A percentile compares a stretch with the other conserved stretches of the same genome.
Evolutionary conservation across 1,140 invertebrate genomes (phyloP).

Genomic region (Episyrphus balteatus): DNA sequence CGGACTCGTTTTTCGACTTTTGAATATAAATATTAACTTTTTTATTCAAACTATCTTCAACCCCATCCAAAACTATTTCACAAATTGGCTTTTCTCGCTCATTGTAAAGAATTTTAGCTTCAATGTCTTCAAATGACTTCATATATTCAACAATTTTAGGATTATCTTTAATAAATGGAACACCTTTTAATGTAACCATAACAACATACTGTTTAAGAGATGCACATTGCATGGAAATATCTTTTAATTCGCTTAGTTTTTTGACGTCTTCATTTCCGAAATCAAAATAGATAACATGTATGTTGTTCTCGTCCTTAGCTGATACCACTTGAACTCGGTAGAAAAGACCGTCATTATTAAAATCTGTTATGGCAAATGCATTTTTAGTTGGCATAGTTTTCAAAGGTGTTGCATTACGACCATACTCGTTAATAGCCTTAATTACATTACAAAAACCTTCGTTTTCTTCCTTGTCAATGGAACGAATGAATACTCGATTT

Average conservation of each 20-base stretch:
- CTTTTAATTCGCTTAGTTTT: conserved; percentile 6
- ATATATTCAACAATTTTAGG: conserved; percentile 6
- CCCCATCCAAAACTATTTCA: not conserved
- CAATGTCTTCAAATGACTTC: conserved; percentile 5
- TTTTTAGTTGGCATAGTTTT: not conserved
- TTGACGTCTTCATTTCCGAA: conserved; percentile 7
- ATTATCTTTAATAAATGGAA: conserved; percentile 4
- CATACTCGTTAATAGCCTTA: conserved; percentile 13
- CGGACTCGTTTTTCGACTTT: too few species aligned
- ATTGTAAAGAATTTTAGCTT: conserved; percentile 2
- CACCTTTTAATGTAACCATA: conserved; percentile 13
- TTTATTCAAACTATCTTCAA: conserved; percentile 1
- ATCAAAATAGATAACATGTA: conserved; percentile 15
- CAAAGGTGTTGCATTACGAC: conserved; percentile 5
- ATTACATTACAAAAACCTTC: conserved; percentile 9
- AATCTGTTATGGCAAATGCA: conserved; percentile 7
- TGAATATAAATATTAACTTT: not conserved
- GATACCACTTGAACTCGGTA: conserved; percentile 12
- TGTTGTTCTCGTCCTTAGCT: not conserved
- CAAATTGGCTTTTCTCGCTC: conserved; percentile 12
- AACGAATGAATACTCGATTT: too few species aligned
- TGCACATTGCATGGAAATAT: conserved; percentile 14
- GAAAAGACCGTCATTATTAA: conserved; percentile 3
- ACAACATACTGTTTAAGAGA: conserved; percentile 9
- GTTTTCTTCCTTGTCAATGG: not conserved